Evolutionary conservation across 2,888 invertebrate genomes (phyloP), one percentile per base, ranked within the genome.

Genomic region (Diarsia mendica): DNA sequence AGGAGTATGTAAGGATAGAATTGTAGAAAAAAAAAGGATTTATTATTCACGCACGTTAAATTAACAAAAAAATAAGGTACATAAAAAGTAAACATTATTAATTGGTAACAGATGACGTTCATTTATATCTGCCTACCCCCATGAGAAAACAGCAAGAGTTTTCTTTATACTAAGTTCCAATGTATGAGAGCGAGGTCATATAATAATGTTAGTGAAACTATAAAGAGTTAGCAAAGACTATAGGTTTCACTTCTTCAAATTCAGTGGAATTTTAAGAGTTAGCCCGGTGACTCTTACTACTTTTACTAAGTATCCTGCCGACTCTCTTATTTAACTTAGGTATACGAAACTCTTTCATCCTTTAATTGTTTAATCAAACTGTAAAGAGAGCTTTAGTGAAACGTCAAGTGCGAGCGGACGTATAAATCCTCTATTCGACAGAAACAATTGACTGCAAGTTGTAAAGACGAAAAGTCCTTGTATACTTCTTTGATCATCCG

Each of bases 401-500:
- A 82, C 68, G 68, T 82, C 80, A 60, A 77, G 68, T 51, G 39
- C 39, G 67, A 83, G 69, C 88, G 88, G 80, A 88, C 68, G 79
- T 79, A 88, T 86, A 88, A 88, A 86, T 88, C 67, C 53, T 80
- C 75, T 80, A 85, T 82, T 68, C 49, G 77, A 75, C 73, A 67
- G 49, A 77, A 84, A 82, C 87, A 77, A 88, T 84, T 53, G 87
- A 73, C 87, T 84, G 76, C 65, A 60, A 83, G 81, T 89, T 90
- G 89, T 91, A 88, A 89, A 87, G 82, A 75, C 74, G 83, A 69
- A 78, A 77, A 77, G 63, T 77, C 66, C 83, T 83, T 89, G 6
- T 87, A 83, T 87, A 88, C 86, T 90, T 89, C 90, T 92, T 92
- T 90, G 89, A 90, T 86, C 91, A 87, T 90, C 80, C 84, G 80